Base-by-base conservation (phyloP, 2,888 invertebrate species). In the Onchidella celtica region DNA sequence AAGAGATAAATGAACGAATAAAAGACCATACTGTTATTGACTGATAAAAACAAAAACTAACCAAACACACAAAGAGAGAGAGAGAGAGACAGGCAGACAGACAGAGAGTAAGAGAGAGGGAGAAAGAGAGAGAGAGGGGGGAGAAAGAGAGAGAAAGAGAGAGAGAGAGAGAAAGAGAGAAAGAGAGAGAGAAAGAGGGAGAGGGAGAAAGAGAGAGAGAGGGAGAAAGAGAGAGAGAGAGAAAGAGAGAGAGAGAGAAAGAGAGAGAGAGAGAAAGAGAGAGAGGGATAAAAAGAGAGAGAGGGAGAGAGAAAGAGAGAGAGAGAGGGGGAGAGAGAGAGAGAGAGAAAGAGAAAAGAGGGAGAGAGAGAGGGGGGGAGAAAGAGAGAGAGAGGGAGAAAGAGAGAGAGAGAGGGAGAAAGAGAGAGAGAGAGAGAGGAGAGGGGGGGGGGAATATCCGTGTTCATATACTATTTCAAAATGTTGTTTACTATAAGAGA, bases 241-340 rank as follows among this genome's bases (percentile, higher is more conserved):
- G 34, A 14, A 24, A 14, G 17, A 66, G 34, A 29, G 34, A 34
- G 47, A 47, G 47, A 47, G 27, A 21, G 70, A 32, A 14, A n/a
- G 29, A n/a, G 29, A 72, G 72, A 32, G 11, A 63, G 40, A 65
- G 55, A 32, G 61, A 65, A 40, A 47, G 61, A 27, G 38, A 47
- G 63, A 70, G 29, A n/a, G n/a, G n/a, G n/a, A n/a, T n/a, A n/a
- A n/a, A n/a, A n/a, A n/a, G n/a, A n/a, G n/a, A n/a, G n/a, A n/a
- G 72, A 38, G 47, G 27, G 29, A 2, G 34, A 17, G 27, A 55
- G 9, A 68, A n/a, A 59, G 14, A 59, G 27, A 36, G 2, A 4
- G 38, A 59, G 57, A 59, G 21, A 36, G 68, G n/a, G 59, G 38
- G 38, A 74, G 59, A 27, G 9, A 47, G 55, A 59, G 3, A 29